Base-by-base conservation (phyloP, 2,797 vertebrate species). In the Champsocephalus esox region DNA sequence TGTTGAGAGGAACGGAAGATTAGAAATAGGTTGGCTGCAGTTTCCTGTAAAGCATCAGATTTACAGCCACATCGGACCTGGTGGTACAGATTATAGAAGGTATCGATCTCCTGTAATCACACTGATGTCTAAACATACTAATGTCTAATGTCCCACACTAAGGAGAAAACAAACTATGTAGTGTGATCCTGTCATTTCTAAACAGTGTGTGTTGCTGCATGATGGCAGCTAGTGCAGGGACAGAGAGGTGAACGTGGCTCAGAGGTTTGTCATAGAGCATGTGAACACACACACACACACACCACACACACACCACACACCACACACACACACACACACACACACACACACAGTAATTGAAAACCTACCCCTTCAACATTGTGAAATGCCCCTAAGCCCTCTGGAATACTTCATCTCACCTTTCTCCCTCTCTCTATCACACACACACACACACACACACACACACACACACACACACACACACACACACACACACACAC, bases 331-430 rank as follows among this genome's bases (percentile, higher is more conserved):
- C 21, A 21, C 21, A 21, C 21, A 21, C 21, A 21, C 21, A 21
- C 21, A 70, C 6, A 75, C 74, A 77, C 24, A 74, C 66, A 65
- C 19, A 70, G 79, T 88, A 82, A 84, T 75, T 88, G 86, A 85
- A 86, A 87, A 83, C 81, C 76, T 78, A 55, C 73, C 68, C 76
- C 75, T 87, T 87, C 81, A 87, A 85, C 81, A 84, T 73, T 83
- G 81, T 71, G 69, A 82, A 81, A 86, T 81, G 81, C 84, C 87
- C 85, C 77, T 50, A 79, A 88, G 83, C 76, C 65, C 66, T 79
- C 38, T 83, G 70, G 79, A 85, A 75, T 59, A 73, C 65, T 75
- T 65, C 69, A 78, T 70, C 66, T 71, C 80, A 60, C 58, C 73
- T n/a, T 34, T 49, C 52, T 51, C 62, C 32, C n/a, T 55, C 54